phyloP scores from a whole-genome alignment of 2,888 invertebrate genomes.

The Pedicia rivosa region DNA sequence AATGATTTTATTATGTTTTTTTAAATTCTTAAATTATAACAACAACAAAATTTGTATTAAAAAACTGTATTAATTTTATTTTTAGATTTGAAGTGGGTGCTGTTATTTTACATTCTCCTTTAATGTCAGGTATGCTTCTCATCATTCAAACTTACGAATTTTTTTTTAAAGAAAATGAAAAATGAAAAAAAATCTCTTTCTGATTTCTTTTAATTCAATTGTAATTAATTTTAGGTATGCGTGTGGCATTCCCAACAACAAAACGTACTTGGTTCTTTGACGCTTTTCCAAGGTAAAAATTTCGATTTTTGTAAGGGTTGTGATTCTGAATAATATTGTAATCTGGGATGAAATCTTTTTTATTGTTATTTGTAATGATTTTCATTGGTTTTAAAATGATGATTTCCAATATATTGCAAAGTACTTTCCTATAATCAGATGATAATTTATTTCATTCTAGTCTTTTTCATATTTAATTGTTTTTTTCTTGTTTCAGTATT shows the following conservation, averaged over 20 bases:
- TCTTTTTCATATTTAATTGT: not conserved
- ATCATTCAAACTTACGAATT: no score
- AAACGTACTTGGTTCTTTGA: conserved; percentile 93
- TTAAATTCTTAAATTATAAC: no score
- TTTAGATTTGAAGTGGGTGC: conserved; percentile 69
- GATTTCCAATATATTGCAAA: not conserved
- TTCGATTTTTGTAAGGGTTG: not conserved
- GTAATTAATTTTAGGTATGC: conserved; percentile 91
- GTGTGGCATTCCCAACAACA: conserved; percentile 88
- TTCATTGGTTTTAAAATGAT: not conserved
- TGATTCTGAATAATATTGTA: no score
- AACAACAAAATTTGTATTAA: not conserved
- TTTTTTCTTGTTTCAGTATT: conserved; percentile 71
- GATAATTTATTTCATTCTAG: conserved; percentile 1
- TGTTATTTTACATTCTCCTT: conserved; percentile 83
- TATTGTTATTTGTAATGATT: no score
- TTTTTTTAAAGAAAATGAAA: no score
- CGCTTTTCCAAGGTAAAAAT: conserved; percentile 75
- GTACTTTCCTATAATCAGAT: not conserved
- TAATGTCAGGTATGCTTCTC: conserved; percentile 94
- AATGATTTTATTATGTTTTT: no score
- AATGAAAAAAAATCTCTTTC: no score
- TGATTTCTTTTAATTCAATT: no score
- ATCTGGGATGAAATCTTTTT: no score
- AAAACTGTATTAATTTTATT: conserved; percentile 25